A percentile compares a stretch with the other conserved stretches of the same genome.
phyloP scores from a whole-genome alignment of 2,797 vertebrate genomes.

The Chelon labrosus region DNA sequence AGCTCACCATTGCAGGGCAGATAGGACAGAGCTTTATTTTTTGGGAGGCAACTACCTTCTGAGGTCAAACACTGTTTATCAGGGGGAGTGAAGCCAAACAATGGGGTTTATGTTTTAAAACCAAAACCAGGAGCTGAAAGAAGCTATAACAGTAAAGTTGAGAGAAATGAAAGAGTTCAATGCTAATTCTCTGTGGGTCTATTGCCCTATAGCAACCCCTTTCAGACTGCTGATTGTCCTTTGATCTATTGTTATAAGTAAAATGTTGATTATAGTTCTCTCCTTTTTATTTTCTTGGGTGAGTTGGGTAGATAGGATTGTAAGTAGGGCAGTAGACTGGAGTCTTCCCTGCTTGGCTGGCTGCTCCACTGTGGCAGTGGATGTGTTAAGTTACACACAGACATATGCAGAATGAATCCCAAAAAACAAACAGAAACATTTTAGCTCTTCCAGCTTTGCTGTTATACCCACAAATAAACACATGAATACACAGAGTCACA shows the following conservation, averaged over 20 bases:
- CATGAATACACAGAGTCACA: constrained; percentile 17
- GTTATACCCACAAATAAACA: constrained; percentile 20
- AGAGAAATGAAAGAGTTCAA: no score
- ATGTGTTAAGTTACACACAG: neutral
- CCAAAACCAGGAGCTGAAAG: neutral
- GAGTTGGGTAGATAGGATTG: neutral
- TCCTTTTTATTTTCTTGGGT: neutral
- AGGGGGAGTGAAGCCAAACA: neutral
- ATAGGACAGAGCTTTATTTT: neutral
- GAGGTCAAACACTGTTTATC: neutral
- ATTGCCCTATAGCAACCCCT: no score
- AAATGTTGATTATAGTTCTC: neutral
- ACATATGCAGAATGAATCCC: constrained; percentile 2
- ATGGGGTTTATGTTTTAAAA: neutral
- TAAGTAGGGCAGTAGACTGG: constrained; percentile 8
- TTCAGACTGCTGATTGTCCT: no score
- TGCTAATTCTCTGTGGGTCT: no score
- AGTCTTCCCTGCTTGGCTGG: constrained; percentile 5
- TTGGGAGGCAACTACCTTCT: neutral
- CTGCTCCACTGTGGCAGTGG: constrained; percentile 16
- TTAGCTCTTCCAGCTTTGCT: neutral
- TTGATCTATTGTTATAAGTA: no score
- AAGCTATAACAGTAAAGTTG: no score
- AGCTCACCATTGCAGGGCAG: no score
- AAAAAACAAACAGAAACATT: neutral